phyloP scores from a whole-genome alignment of 2,888 invertebrate genomes.

The Tethea ocularis region DNA sequence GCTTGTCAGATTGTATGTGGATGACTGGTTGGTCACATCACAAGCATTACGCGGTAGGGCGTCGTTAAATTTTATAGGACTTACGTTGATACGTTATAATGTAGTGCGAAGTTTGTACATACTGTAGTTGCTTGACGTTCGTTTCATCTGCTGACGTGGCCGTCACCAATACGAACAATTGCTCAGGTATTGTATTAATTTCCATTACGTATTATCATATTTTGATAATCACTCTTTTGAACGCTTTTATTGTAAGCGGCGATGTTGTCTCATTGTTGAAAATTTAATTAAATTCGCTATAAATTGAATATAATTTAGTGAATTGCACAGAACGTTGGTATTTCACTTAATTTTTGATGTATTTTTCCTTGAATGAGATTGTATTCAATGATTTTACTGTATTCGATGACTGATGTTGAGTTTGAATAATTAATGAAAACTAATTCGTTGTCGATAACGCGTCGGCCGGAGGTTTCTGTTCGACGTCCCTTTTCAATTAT shows the following conservation, averaged over 20 bases:
- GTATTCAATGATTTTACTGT: constrained; percentile 76
- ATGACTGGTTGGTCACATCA: constrained; percentile 59
- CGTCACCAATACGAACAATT: constrained; percentile 48
- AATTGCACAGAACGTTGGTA: constrained; percentile 82
- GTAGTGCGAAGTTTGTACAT: constrained; percentile 62
- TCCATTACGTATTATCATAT: constrained; percentile 60
- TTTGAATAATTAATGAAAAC: constrained; percentile 56
- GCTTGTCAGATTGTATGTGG: constrained; percentile 75
- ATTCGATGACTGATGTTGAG: constrained; percentile 74
- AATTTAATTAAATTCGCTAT: constrained; percentile 66
- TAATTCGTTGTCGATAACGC: constrained; percentile 54
- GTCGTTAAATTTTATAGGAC: constrained; percentile 72
- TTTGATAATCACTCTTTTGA: constrained; percentile 64
- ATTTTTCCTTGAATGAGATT: constrained; percentile 75
- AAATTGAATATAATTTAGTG: constrained; percentile 66
- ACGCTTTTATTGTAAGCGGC: constrained; percentile 65
- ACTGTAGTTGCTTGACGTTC: constrained; percentile 58
- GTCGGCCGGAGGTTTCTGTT: constrained; percentile 24
- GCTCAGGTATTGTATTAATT: constrained; percentile 82
- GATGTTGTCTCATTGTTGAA: constrained; percentile 73
- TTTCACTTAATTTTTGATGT: constrained; percentile 82
- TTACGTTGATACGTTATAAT: constrained; percentile 51
- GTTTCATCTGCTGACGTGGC: constrained; percentile 43
- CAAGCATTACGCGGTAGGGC: constrained; percentile 63
- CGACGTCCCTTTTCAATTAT: constrained; percentile 20